These are phyloP conservation scores for Philopotamus ludificatus DNA, from an alignment of 1,140 invertebrate species.

Conservation along the genomic window DNA sequence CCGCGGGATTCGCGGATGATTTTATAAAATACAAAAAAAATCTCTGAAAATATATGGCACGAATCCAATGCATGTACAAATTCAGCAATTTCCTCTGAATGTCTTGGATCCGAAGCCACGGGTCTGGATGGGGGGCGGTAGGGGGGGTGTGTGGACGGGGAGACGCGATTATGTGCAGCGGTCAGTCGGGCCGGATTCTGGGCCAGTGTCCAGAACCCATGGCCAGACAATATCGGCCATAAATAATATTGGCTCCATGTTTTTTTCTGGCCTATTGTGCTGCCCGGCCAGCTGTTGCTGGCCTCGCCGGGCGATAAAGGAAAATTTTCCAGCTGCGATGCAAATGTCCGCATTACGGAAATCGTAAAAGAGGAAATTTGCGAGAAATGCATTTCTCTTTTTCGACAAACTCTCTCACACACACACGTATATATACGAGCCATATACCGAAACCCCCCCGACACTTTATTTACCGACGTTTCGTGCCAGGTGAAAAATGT, in stretches of 20 bases:
- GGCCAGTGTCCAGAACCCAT: neutral
- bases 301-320: conserved; percentile 13
- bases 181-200: neutral
- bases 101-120: neutral
- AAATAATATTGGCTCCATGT: conserved; percentile 13
- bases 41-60: no score
- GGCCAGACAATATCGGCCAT: conserved; percentile 10
- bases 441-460: no score
- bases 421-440: no score
- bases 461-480: neutral
- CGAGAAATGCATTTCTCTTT: conserved; percentile 21
- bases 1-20: no score
- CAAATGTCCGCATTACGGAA: conserved; percentile 13
- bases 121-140: neutral
- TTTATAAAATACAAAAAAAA: no score
- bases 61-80: conserved; percentile 1
- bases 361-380: conserved; percentile 6
- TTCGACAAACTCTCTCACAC: no score
- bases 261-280: conserved; percentile 17
- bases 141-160: neutral
- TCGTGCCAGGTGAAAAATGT: no score
- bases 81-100: neutral
- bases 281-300: conserved; percentile 8
- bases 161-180: neutral
- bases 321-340: conserved; percentile 19